Evolutionary conservation across 2,797 vertebrate genomes (phyloP).

Genomic region (Carcharodon carcharias): DNA sequence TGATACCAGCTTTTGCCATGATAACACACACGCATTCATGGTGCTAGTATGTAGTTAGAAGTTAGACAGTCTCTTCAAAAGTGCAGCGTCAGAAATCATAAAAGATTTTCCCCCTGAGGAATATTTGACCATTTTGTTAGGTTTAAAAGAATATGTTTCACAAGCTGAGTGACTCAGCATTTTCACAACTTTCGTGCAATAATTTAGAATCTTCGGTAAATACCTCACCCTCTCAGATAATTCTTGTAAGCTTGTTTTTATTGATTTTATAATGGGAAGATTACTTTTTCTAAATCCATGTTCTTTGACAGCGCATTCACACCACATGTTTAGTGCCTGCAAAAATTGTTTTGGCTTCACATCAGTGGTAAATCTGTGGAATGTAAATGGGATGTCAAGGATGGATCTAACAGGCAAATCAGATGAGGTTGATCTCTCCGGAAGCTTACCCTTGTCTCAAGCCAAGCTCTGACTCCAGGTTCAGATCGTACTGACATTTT

Average conservation of each 20-base stretch:
- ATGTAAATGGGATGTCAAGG: background rate
- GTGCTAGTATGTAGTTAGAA: background rate
- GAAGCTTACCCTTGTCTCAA: background rate
- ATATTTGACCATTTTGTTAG: background rate
- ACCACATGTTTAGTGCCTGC: background rate
- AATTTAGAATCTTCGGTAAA: background rate
- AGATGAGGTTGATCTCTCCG: background rate
- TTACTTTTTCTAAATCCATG: background rate
- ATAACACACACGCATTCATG: background rate
- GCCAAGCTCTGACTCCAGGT: background rate
- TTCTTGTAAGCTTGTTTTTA: background rate
- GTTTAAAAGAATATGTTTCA: background rate
- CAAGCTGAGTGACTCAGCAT: background rate
- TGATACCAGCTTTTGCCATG: background rate
- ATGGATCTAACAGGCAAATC: background rate
- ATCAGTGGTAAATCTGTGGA: background rate
- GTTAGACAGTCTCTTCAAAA: background rate
- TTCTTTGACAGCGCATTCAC: background rate
- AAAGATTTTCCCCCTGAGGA: background rate
- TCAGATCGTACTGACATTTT: background rate
- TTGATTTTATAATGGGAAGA: background rate
- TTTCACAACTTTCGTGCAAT: background rate
- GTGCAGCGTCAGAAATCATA: background rate
- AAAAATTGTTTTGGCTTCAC: background rate
- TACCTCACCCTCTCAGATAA: background rate